Conservation (phyloP, 2,888 invertebrate genomes). For the Diachrysia chrysitis region DNA sequence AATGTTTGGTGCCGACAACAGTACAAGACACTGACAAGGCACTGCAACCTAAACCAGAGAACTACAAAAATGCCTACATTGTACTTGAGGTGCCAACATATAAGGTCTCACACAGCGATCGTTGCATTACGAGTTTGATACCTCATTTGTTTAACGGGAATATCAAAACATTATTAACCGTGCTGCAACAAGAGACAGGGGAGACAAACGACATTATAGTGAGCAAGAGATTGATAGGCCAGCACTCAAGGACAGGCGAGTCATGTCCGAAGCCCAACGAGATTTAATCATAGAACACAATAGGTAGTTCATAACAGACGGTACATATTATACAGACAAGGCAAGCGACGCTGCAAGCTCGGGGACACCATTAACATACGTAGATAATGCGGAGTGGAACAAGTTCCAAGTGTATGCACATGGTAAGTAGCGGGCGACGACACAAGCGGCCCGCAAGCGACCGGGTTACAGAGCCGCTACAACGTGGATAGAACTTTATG, state of each 20-base stretch:
- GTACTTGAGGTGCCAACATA: constrained; percentile 8
- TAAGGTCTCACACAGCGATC: not conserved
- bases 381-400: not conserved
- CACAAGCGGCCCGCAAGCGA: not conserved
- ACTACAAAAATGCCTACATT: constrained; percentile 2
- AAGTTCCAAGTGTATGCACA: constrained; percentile 24
- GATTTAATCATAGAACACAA: constrained; percentile 7
- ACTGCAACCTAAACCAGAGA: constrained; percentile 45
- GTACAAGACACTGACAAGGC: constrained; percentile 26
- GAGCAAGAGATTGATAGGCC: constrained; percentile 35
- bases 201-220: constrained; percentile 44
- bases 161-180: no score
- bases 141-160: no score
- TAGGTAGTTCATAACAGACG: not conserved
- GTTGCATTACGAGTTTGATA: not conserved
- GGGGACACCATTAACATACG: not conserved
- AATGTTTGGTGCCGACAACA: not conserved
- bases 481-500: not conserved
- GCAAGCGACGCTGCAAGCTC: not conserved
- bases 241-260: constrained; percentile 11
- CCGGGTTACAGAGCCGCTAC: not conserved
- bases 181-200: not conserved
- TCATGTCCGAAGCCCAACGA: constrained; percentile 13
- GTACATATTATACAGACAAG: not conserved
- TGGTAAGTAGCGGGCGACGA: not conserved